A percentile compares a stretch with the other conserved stretches of the same genome.
phyloP scores from a whole-genome alignment of 1,140 invertebrate genomes.

The Bombus confusus region DNA sequence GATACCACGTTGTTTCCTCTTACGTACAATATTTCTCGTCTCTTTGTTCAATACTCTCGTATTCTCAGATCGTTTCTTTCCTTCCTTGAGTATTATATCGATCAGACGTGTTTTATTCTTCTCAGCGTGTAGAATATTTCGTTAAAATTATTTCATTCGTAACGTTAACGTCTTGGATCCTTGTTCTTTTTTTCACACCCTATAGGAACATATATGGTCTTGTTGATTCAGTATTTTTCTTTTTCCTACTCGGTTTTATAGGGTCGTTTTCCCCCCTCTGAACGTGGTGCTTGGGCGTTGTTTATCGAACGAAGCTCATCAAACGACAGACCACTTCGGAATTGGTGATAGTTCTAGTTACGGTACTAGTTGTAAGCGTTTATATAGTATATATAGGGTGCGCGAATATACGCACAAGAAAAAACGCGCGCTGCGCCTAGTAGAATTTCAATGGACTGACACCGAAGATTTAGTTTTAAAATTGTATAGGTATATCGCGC shows the following conservation, averaged over 20 bases:
- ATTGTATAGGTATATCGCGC: conserved; percentile 37
- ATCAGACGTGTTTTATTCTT: neutral
- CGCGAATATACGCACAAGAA: neutral
- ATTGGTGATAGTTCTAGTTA: conserved; percentile 40
- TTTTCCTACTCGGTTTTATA: neutral
- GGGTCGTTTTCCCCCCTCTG: neutral
- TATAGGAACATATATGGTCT: neutral
- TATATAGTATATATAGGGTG: neutral
- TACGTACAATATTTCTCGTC: neutral
- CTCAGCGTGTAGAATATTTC: neutral
- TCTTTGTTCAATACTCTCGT: neutral
- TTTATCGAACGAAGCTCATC: neutral
- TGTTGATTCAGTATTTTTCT: conserved; percentile 1
- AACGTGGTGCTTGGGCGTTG: neutral
- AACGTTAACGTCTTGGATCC: no score
- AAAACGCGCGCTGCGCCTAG: conserved; percentile 8
- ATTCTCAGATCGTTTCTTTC: neutral
- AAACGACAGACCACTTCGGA: neutral
- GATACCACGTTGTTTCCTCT: no score
- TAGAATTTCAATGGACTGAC: conserved; percentile 59
- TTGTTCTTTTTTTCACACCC: neutral
- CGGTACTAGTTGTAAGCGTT: conserved; percentile 32
- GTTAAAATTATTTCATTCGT: neutral
- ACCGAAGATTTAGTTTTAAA: conserved; percentile 60
- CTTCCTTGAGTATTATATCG: neutral